These are phyloP conservation scores for Prolemur simus DNA, from an alignment of 2,113 vertebrate genomes.

Conservation along the genomic window DNA sequence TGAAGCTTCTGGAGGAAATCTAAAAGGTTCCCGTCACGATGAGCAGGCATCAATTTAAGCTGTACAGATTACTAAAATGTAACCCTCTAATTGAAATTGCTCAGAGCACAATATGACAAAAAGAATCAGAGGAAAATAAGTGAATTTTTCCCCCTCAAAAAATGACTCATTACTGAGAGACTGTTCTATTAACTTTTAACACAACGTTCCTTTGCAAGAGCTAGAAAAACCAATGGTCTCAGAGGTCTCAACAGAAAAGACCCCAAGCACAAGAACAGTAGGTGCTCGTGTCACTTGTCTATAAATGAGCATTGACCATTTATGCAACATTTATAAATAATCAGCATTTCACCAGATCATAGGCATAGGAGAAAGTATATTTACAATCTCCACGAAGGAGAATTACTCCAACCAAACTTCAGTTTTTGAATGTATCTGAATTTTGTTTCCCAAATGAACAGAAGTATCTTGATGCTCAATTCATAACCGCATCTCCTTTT, in stretches of 20 bases:
- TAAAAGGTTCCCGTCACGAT: conserved; percentile 56
- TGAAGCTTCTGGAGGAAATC: conserved; percentile 67
- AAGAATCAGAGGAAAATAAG: conserved; percentile 75
- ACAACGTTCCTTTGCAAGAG: conserved; percentile 71
- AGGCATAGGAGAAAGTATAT: background rate
- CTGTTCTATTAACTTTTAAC: conserved; percentile 68
- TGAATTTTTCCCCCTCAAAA: conserved; percentile 67
- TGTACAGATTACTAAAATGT: conserved; percentile 73
- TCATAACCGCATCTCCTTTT: background rate
- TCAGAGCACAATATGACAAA: conserved; percentile 76
- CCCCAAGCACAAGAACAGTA: conserved; percentile 69
- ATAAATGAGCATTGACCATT: background rate
- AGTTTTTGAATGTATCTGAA: background rate
- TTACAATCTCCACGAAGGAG: conserved; percentile 41
- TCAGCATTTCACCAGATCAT: conserved; percentile 19
- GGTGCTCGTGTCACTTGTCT: conserved; percentile 68
- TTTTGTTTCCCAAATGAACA: background rate
- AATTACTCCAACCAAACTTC: background rate
- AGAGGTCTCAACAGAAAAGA: conserved; percentile 73
- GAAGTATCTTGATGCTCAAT: background rate
- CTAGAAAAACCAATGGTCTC: conserved; percentile 51
- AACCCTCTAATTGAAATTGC: conserved; percentile 75
- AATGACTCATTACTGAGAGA: conserved; percentile 76
- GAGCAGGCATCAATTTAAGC: conserved; percentile 55
- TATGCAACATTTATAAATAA: conserved; percentile 51